Conservation (phyloP, 2,113 vertebrate species). For the Microtus pennsylvanicus region DNA sequence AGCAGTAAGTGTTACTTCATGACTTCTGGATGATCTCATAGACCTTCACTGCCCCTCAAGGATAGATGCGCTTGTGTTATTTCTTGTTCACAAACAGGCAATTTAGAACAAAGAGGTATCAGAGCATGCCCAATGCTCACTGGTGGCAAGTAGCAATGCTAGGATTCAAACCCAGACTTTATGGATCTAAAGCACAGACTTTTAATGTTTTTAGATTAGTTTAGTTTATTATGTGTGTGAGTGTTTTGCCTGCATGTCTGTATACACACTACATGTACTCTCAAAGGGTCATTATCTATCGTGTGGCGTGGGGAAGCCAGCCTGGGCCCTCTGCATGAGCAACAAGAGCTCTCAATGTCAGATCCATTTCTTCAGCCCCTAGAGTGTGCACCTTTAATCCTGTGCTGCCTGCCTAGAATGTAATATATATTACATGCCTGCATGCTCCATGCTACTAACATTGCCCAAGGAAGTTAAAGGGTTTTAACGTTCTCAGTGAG, state of each 20-base stretch:
- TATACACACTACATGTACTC: too few species aligned
- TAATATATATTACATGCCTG: not conserved
- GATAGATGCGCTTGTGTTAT: not conserved
- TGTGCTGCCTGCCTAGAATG: not conserved
- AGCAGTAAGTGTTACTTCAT: not conserved
- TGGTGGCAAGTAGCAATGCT: not conserved
- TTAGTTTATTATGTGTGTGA: not conserved
- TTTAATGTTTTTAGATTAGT: not conserved
- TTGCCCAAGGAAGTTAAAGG: not conserved
- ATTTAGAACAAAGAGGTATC: not conserved
- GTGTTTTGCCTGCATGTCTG: not conserved
- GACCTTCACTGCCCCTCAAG: not conserved
- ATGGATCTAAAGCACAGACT: not conserved
- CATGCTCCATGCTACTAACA: not conserved
- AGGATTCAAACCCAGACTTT: not conserved
- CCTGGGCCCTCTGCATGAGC: not conserved
- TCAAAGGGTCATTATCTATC: too few species aligned
- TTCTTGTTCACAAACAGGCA: not conserved
- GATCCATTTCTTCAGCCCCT: not conserved
- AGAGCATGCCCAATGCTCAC: not conserved
- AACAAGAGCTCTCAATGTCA: not conserved
- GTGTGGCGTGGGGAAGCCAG: not conserved
- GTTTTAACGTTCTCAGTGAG: not conserved
- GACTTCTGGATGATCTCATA: not conserved
- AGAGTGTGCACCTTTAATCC: not conserved